Evolutionary conservation across 2,888 invertebrate species (phyloP).

Genomic region (Bedellia somnulentella): DNA sequence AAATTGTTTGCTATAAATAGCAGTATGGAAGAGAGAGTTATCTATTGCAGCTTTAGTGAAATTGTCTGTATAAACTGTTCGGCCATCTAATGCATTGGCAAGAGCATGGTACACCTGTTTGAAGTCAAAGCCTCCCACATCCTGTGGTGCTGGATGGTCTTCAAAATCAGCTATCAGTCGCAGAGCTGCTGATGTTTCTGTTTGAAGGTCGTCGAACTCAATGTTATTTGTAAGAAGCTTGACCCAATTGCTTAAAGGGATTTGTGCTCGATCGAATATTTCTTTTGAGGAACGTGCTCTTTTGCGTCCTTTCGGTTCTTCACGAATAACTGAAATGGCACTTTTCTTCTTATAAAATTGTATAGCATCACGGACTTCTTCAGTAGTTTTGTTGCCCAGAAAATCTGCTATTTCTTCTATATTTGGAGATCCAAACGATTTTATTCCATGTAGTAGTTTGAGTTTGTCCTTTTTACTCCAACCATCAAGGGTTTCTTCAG

Average conservation of each 20-base stretch:
- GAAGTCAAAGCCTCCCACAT: conserved; percentile 28
- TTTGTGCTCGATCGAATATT: conserved; percentile 12
- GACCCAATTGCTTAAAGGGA: conserved; percentile 32
- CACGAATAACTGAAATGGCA: no score
- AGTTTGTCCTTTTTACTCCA: conserved; percentile 37
- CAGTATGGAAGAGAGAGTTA: conserved; percentile 35
- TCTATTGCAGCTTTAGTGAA: conserved; percentile 18
- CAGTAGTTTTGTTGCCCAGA: conserved; percentile 20
- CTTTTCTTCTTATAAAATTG: conserved; percentile 20
- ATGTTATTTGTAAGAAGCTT: conserved; percentile 24
- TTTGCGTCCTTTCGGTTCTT: conserved; percentile 13
- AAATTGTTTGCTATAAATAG: conserved; percentile 27
- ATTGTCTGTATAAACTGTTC: conserved; percentile 21
- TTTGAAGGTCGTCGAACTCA: conserved; percentile 23
- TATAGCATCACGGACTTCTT: conserved; percentile 22
- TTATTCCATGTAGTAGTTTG: conserved; percentile 22
- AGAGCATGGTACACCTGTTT: conserved; percentile 28
- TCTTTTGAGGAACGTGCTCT: conserved; percentile 5
- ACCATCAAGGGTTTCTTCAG: no score
- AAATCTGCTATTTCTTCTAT: conserved; percentile 16
- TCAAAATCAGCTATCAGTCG: conserved; percentile 40
- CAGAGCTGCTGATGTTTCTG: conserved; percentile 29
- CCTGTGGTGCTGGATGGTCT: conserved; percentile 19
- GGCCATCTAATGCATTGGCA: conserved; percentile 42
- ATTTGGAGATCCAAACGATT: conserved; percentile 18